Evolutionary conservation across 2,888 invertebrate genomes (phyloP).

Genomic region (Horisme vitalbata): DNA sequence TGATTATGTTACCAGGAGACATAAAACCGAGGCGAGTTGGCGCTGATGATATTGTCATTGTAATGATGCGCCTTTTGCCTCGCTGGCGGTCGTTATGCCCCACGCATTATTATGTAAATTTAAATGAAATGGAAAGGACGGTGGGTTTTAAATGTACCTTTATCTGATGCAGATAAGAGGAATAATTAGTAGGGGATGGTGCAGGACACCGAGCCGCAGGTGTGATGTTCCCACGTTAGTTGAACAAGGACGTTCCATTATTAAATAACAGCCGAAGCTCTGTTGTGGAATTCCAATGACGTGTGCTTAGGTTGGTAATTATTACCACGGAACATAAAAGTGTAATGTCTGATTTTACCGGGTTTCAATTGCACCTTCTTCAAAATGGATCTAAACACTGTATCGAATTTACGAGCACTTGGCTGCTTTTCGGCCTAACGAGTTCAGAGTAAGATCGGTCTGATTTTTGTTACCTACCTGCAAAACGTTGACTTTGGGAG

Average conservation of each 20-base stretch:
- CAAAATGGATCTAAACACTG: too few species aligned
- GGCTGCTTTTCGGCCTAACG: too few species aligned
- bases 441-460: too few species aligned
- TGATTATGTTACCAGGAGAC: slow-evolving; percentile 44
- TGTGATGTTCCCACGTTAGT: slow-evolving; percentile 66
- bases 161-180: slow-evolving; percentile 76
- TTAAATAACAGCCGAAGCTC: slow-evolving; percentile 12
- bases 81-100: slow-evolving; percentile 69
- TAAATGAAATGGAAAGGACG: slow-evolving; percentile 71
- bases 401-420: too few species aligned
- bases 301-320: too few species aligned
- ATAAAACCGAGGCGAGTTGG: slow-evolving; percentile 55
- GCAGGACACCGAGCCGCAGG: slow-evolving; percentile 52
- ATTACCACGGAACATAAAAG: too few species aligned
- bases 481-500: too few species aligned
- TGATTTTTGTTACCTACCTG: too few species aligned
- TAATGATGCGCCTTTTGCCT: slow-evolving; percentile 62
- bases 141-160: slow-evolving; percentile 56
- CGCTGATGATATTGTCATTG: slow-evolving; percentile 57
- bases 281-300: slow-evolving; percentile 7
- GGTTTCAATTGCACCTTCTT: too few species aligned
- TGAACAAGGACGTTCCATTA: neutral
- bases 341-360: too few species aligned
- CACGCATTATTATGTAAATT: slow-evolving; percentile 80
- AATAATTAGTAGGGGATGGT: slow-evolving; percentile 71